Conservation (phyloP, 2,113 vertebrate genomes). For the Chloropsis hardwickii region DNA sequence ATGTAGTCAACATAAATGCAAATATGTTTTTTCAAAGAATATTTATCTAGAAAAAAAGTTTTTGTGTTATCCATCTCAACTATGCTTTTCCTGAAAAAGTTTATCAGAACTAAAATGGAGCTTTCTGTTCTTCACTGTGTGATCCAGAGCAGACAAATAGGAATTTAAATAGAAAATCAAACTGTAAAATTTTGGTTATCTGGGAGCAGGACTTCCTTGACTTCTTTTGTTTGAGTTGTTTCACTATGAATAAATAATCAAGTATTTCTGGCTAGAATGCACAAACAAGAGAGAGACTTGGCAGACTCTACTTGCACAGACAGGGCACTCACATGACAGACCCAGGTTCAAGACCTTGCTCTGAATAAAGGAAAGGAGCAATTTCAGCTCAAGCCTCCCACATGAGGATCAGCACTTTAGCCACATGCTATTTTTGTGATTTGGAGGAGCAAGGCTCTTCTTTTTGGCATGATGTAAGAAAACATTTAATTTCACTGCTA, state of each 20-base stretch:
- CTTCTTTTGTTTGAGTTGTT: background rate
- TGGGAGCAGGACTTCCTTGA: background rate
- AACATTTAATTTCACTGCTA: background rate
- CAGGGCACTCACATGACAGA: background rate
- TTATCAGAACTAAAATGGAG: background rate
- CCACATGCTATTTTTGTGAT: conserved; percentile 7
- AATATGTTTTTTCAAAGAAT: background rate
- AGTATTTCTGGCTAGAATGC: background rate
- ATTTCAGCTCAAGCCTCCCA: background rate
- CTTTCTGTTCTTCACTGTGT: background rate
- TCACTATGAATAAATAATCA: background rate
- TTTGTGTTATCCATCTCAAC: background rate
- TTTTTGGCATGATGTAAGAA: background rate
- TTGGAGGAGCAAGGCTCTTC: background rate
- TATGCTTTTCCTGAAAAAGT: background rate
- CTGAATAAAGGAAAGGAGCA: background rate
- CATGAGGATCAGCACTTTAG: background rate
- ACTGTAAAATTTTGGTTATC: background rate
- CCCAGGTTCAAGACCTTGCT: conserved; percentile 22
- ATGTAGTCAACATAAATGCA: background rate
- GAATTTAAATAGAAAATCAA: background rate
- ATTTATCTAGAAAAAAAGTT: background rate
- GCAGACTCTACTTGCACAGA: background rate
- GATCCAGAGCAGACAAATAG: background rate
- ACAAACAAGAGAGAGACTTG: background rate